Percentiles rank a stretch among this genome's conserved stretches.
Conservation (phyloP, 2,113 vertebrate species). For the Amphiprion ocellaris region DNA sequence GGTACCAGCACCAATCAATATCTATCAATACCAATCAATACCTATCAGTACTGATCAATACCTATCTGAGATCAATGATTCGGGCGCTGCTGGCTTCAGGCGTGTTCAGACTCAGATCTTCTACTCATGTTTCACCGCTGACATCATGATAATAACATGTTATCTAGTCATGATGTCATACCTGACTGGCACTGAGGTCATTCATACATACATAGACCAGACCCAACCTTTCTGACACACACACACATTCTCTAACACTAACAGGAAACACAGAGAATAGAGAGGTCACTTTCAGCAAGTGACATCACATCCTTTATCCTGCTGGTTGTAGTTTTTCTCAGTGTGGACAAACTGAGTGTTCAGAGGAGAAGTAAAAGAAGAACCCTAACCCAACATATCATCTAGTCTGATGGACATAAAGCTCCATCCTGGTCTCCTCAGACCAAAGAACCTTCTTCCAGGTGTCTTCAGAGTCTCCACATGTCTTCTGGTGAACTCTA, state of each 20-base stretch:
- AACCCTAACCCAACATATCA: too few species aligned
- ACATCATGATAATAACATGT: slow-evolving; percentile 20
- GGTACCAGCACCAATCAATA: slow-evolving; percentile 74
- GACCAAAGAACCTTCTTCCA: too few species aligned
- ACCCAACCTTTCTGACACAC: background rate
- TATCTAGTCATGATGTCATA: slow-evolving; percentile 9
- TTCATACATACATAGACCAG: background rate
- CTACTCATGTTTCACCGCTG: background rate
- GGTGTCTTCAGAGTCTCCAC: too few species aligned
- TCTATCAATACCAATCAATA: too few species aligned
- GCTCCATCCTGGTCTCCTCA: too few species aligned
- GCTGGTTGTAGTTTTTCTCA: background rate
- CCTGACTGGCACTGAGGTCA: slow-evolving; percentile 1
- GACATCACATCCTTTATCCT: slow-evolving; percentile 45
- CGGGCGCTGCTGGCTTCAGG: too few species aligned
- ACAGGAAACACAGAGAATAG: slow-evolving; percentile 70
- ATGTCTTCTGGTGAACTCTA: too few species aligned
- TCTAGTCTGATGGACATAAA: too few species aligned
- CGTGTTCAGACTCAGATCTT: too few species aligned
- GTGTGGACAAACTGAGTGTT: background rate
- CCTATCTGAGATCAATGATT: background rate
- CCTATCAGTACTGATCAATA: background rate
- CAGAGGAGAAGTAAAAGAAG: background rate
- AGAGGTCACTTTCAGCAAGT: slow-evolving; percentile 45
- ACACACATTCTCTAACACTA: slow-evolving; percentile 18